Evolutionary conservation across 1,140 invertebrate genomes (phyloP).

Genomic region (Cyrtorhinus lividipennis): DNA sequence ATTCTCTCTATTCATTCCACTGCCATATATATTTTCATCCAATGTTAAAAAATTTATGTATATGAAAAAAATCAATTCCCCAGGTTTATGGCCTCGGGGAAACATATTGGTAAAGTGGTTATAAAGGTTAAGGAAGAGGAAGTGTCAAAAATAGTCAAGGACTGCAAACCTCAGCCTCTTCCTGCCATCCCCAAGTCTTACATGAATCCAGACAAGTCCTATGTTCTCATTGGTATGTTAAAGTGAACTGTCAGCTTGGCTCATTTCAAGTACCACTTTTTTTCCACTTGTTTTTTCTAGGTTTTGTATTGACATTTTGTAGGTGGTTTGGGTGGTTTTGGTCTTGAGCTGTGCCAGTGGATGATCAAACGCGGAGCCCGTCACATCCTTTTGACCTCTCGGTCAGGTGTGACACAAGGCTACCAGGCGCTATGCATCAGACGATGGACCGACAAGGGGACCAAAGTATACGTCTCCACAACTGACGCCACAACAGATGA

Average conservation of each 20-base stretch:
- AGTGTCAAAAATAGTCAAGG: constrained; percentile 32
- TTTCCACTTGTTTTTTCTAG: too few relatives aligned
- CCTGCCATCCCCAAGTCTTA: constrained; percentile 67
- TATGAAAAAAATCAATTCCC: too few relatives aligned
- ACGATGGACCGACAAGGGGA: constrained; percentile 54
- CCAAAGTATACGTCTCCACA: constrained; percentile 49
- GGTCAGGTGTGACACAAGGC: constrained; percentile 72
- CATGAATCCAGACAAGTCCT: constrained; percentile 75
- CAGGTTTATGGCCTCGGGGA: constrained; percentile 90
- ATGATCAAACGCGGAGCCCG: constrained; percentile 68
- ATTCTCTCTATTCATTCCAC: neutral
- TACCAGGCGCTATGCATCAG: constrained; percentile 58
- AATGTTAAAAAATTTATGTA: too few relatives aligned
- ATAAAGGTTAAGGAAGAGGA: constrained; percentile 77
- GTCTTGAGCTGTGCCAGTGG: constrained; percentile 84
- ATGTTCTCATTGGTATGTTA: constrained; percentile 60
- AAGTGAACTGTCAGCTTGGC: too few relatives aligned
- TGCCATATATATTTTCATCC: too few relatives aligned
- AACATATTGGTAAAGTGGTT: constrained; percentile 93
- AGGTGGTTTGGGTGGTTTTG: constrained; percentile 88
- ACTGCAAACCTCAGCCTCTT: constrained; percentile 41
- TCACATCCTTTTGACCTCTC: constrained; percentile 70
- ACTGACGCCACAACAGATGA: constrained; percentile 43
- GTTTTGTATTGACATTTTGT: too few relatives aligned
- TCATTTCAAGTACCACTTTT: too few relatives aligned